Evolutionary conservation across 2,113 vertebrate genomes (phyloP), one percentile per base, ranked within the genome.

Genomic region (Martes martes): DNA sequence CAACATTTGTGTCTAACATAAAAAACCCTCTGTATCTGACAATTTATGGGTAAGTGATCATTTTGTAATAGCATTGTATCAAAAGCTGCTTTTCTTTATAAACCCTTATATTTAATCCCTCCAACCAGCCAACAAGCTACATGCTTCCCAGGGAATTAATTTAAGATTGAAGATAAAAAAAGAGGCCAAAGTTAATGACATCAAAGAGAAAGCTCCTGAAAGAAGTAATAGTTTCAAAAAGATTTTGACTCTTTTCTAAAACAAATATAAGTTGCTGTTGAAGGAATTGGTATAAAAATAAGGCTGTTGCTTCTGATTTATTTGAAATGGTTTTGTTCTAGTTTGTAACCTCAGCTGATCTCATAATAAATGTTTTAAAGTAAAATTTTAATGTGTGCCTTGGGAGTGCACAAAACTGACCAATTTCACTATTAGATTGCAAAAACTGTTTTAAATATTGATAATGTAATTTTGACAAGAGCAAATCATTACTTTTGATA

Each of bases 31-130:
- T 74, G 97, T 95, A 98, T 98, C 96, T 99, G 98, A 95, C 97
- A 99, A 98, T 99, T 98, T 99, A 98, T 97, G 97, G 98, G 98
- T 99, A 99, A 98, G 98, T 98, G 99, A 98, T 99, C 99, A 98
- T 98, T 97, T 98, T 98, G 97, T 98, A 99, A 99, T 98, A 98
- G 98, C 98, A 98, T 98, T 99, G 98, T 98, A 98, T 98, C 96
- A 97, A 99, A 99, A 98, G 98, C 99, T 98, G 96, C 99, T 99
- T 99, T 99, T 98, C 98, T 99, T 98, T 98, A 97, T 99, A 99
- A 99, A 98, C 98, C 98, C 97, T 99, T 98, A 97, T 94, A 97
- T 98, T 98, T 99, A 99, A 99, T 99, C 98, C 98, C 97, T 97
- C 95, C 96, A 98, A 97, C 97, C 98, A 2, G 98, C 98, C 98